Conservation (phyloP, 2,888 invertebrate species). For the Zele albiditarsus region DNA sequence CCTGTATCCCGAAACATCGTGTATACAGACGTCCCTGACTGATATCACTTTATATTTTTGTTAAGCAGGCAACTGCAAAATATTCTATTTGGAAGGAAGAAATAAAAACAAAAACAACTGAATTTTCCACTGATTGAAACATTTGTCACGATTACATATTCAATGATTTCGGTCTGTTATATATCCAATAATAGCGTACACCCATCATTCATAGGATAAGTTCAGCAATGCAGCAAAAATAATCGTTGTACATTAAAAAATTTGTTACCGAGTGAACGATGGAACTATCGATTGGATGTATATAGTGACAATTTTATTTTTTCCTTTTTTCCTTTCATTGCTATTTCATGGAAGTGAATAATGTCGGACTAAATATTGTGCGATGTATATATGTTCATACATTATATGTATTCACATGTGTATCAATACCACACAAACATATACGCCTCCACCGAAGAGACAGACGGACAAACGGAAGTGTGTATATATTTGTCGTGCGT, state of each 20-base stretch:
- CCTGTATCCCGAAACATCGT: not conserved
- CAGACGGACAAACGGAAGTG: not conserved
- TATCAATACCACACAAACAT: constrained; percentile 2
- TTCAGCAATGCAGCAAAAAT: not conserved
- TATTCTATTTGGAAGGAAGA: not conserved
- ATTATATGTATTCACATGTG: too few species aligned
- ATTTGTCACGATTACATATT: too few species aligned
- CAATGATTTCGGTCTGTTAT: too few species aligned
- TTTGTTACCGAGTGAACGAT: not conserved
- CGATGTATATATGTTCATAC: not conserved
- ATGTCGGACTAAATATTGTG: not conserved
- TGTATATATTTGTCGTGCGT: constrained; percentile 23
- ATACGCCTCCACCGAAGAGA: not conserved
- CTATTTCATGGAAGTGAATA: constrained; percentile 17
- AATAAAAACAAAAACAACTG: not conserved
- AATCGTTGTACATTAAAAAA: not conserved
- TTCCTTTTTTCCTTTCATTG: not conserved
- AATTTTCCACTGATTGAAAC: not conserved
- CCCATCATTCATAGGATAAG: not conserved
- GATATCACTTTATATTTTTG: not conserved
- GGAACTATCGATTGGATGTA: not conserved
- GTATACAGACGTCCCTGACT: constrained; percentile 7
- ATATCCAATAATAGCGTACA: not conserved
- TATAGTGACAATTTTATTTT: not conserved
- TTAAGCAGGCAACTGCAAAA: not conserved